phyloP scores from a whole-genome alignment of 2,888 invertebrate genomes.

The Heliothis peltigera region DNA sequence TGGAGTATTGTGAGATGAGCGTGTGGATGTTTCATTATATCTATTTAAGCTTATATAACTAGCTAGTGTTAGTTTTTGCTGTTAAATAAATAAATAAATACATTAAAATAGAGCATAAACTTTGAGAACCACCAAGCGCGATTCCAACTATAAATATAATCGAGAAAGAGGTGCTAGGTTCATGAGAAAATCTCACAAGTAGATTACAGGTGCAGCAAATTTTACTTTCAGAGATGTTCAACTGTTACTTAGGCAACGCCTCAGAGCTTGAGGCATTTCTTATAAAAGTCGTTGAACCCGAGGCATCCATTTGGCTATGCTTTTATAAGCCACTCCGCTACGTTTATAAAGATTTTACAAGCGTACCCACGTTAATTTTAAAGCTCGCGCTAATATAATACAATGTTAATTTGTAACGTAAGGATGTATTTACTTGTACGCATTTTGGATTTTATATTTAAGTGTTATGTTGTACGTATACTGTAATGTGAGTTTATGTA shows the following conservation, averaged over 20 bases:
- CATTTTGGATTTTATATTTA: conserved; percentile 11
- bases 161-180: not conserved
- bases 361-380: conserved; percentile 18
- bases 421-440: conserved; percentile 9
- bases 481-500: not conserved
- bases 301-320: conserved; percentile 6
- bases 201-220: not conserved
- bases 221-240: not conserved
- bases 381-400: conserved; percentile 17
- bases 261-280: not conserved
- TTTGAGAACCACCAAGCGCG: no score
- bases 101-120: no score
- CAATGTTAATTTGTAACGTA: conserved; percentile 10
- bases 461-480: not conserved
- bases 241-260: conserved; percentile 2
- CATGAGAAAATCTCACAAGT: not conserved
- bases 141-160: not conserved
- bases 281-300: not conserved
- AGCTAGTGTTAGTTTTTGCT: no score
- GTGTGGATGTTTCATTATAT: no score
- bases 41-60: no score
- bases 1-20: no score
- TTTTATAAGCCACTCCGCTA: conserved; percentile 8
- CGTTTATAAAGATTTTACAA: conserved; percentile 32
- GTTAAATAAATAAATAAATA: no score